These are phyloP conservation scores for Astatoreochromis straeleni DNA, from an alignment of 2,113 vertebrate species.

Conservation along the genomic window DNA sequence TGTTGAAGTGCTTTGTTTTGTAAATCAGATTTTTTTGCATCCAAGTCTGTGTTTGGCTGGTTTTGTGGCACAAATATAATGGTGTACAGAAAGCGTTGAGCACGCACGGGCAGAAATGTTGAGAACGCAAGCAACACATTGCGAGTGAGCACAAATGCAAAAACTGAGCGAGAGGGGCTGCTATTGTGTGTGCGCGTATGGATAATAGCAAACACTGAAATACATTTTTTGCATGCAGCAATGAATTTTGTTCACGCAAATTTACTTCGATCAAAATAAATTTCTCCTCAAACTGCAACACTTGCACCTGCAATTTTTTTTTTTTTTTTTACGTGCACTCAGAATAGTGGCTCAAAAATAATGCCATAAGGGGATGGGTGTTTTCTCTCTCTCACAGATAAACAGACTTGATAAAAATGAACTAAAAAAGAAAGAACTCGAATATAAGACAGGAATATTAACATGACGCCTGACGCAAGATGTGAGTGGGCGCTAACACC, in stretches of 20 bases:
- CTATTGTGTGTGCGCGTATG: neutral
- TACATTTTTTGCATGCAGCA: too few species aligned
- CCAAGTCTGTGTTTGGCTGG: neutral
- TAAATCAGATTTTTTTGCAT: neutral
- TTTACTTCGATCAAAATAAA: too few species aligned
- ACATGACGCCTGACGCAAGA: neutral
- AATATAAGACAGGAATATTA: neutral
- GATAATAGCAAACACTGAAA: neutral
- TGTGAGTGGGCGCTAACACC: neutral
- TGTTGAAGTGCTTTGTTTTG: neutral
- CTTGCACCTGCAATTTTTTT: too few species aligned
- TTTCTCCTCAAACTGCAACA: too few species aligned
- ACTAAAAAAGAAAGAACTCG: neutral
- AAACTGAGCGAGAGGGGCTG: neutral
- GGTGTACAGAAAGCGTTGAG: rapidly evolving
- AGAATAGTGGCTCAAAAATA: neutral
- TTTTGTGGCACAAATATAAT: neutral
- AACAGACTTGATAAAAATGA: neutral
- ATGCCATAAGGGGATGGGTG: neutral
- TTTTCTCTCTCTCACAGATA: neutral
- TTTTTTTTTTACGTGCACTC: rapidly evolving
- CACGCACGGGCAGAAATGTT: rapidly evolving
- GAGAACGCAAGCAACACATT: neutral
- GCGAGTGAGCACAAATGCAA: neutral
- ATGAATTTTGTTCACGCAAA: too few species aligned